Evolutionary conservation across 2,888 invertebrate genomes (phyloP), one percentile per base, ranked within the genome.

Genomic region (Heliconius hortense): DNA sequence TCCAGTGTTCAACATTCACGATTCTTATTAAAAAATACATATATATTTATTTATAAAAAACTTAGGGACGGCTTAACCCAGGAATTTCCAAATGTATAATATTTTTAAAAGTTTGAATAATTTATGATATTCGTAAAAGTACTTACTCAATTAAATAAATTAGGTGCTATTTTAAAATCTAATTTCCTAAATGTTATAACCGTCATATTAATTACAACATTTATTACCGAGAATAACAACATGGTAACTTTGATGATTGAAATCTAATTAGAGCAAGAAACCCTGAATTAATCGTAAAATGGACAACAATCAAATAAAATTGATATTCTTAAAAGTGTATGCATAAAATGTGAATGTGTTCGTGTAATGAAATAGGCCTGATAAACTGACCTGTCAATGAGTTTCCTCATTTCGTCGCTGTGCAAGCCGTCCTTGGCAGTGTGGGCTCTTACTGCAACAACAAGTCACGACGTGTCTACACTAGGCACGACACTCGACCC

Each of bases 321-420:
- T 60, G 11, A 24, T 15, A 60, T 13, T 60, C 1, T 60, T 43
- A 15, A 43, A 60, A 24, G 24, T 56, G 67, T 73, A 64, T 66
- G 66, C 35, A 39, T 21, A 21, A 64, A 39, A 39, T 64, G 13
- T 71, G 60, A 21, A 21, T 64, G 43, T 66, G 35, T 48, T 28
- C 18, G 35, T 64, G 39, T 67, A 73, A 39, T 66, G 48, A 21
- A 72, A 56, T 78, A 84, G 85, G 86, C 82, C 88, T 87, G 82
- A 80, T 43, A 75, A 90, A 97, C 96, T 97, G 96, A 98, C 98
- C 98, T 98, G 96, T 98, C 98, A 95, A 98, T 97, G 95, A 98
- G 97, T 96, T 98, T 98, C 95, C 98, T 97, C 97, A 98, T 98
- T 96, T 98, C 98, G 96, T 98, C 98, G 95, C 97, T 97, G 95